These are phyloP conservation scores for Mayetiola destructor DNA, from an alignment of 2,888 invertebrate genomes.

Conservation along the genomic window DNA sequence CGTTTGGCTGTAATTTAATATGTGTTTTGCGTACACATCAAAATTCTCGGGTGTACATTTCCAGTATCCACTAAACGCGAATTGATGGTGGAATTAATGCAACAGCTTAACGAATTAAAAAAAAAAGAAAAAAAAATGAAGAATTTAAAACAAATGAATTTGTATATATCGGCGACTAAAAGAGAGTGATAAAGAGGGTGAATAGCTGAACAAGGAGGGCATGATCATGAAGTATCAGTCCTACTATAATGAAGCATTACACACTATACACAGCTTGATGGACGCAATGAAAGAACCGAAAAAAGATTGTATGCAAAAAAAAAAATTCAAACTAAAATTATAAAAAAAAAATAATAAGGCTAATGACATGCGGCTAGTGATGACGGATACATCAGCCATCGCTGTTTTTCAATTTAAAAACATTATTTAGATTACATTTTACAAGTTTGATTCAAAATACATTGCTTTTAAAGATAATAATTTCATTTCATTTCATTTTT, in stretches of 20 bases:
- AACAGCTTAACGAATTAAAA: constrained; percentile 6
- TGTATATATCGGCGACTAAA: too few species aligned
- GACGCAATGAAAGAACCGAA: background rate
- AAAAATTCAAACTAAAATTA: too few species aligned
- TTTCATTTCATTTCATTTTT: background rate
- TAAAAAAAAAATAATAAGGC: constrained; percentile 9
- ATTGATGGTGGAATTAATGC: constrained; percentile 8
- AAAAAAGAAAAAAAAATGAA: background rate
- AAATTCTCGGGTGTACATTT: constrained; percentile 10
- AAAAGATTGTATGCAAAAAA: background rate
- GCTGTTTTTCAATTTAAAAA: constrained; percentile 4
- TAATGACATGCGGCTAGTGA: constrained; percentile 13
- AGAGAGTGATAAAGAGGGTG: too few species aligned
- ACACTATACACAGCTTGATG: background rate
- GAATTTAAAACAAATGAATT: background rate
- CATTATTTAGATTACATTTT: constrained; percentile 9
- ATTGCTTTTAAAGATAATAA: background rate
- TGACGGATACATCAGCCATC: constrained; percentile 8
- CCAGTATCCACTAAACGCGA: constrained; percentile 12
- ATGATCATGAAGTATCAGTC: too few species aligned
- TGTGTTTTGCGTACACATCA: constrained; percentile 10
- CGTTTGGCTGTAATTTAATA: constrained; percentile 13
- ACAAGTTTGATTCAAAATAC: background rate
- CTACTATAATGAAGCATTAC: too few species aligned
- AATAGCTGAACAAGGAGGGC: too few species aligned